Conservation (phyloP, 2,888 invertebrate species). For the Allophyes oxyacanthae region DNA sequence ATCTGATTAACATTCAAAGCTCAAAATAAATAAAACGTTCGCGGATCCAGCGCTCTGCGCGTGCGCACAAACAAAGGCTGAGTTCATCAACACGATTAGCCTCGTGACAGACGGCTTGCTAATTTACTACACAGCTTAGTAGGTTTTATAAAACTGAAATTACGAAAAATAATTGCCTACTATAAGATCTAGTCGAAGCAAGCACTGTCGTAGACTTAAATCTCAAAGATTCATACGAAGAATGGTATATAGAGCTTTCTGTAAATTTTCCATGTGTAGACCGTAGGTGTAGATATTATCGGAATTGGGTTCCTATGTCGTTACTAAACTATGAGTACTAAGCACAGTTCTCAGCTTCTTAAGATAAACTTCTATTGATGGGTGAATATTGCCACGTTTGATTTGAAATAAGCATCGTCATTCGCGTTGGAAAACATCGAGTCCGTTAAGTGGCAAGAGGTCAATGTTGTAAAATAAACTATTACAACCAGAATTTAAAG, state of each 20-base stretch:
- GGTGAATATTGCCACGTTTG: neutral
- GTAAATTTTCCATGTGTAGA: no score
- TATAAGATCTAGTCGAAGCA: no score
- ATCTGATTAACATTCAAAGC: constrained; percentile 55
- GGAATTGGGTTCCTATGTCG: no score
- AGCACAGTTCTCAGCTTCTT: no score
- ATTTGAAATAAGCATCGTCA: constrained; percentile 5
- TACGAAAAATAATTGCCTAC: no score
- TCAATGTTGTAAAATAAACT: constrained; percentile 47
- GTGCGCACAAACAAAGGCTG: constrained; percentile 64
- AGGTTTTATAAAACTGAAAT: no score
- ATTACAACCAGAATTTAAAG: constrained; percentile 38
- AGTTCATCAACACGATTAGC: constrained; percentile 68
- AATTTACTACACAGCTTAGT: neutral
- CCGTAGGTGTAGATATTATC: no score
- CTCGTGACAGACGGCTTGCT: constrained; percentile 26
- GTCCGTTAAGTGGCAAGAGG: constrained; percentile 31
- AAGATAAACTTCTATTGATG: neutral
- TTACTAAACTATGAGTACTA: no score
- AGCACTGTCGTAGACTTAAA: no score
- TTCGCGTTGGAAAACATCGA: constrained; percentile 15
- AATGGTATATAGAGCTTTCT: no score
- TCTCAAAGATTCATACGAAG: no score
- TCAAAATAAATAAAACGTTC: constrained; percentile 59
- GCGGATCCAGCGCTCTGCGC: constrained; percentile 60